Evolutionary conservation across 1,140 invertebrate species (phyloP).

Genomic region (Phocides pigmalion): DNA sequence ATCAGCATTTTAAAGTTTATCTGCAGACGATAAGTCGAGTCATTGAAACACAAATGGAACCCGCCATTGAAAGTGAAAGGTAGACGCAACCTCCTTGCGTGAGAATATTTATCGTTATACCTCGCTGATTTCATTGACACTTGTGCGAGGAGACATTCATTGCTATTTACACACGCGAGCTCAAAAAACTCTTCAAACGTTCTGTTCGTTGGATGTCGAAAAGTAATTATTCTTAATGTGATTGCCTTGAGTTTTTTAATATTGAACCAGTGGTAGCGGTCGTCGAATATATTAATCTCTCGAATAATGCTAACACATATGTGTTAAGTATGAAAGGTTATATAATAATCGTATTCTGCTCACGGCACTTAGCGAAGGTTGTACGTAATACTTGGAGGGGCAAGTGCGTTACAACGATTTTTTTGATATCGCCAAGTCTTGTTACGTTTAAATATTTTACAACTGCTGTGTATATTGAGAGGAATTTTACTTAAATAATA

Average conservation of each 20-base stretch:
- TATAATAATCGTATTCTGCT: slow-evolving; percentile 27
- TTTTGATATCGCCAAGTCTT: background rate
- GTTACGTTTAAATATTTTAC: background rate
- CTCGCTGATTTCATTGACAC: slow-evolving; percentile 29
- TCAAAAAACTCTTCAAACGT: slow-evolving; percentile 11
- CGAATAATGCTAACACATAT: slow-evolving; percentile 17
- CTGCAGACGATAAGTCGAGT: background rate
- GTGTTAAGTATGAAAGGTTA: slow-evolving; percentile 22
- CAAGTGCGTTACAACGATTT: background rate
- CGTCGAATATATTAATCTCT: slow-evolving; percentile 24
- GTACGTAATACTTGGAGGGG: background rate
- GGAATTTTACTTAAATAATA: too few species aligned
- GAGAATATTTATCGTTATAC: slow-evolving; percentile 30
- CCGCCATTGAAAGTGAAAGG: slow-evolving; percentile 38
- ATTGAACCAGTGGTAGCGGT: background rate
- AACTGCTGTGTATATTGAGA: background rate
- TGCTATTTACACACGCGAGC: slow-evolving; percentile 23
- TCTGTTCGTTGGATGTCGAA: slow-evolving; percentile 21
- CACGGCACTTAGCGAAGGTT: slow-evolving; percentile 3
- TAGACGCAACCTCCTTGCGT: slow-evolving; percentile 32
- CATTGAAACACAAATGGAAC: slow-evolving; percentile 14
- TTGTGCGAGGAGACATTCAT: slow-evolving; percentile 19
- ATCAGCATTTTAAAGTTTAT: background rate
- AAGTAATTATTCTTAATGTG: slow-evolving; percentile 7
- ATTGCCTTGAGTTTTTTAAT: slow-evolving; percentile 10